Evolutionary conservation across 37 sponge, comb jelly and placozoan genomes (phyloP), one percentile per base, ranked within the genome.

Genomic region (Halichondria panicea): DNA sequence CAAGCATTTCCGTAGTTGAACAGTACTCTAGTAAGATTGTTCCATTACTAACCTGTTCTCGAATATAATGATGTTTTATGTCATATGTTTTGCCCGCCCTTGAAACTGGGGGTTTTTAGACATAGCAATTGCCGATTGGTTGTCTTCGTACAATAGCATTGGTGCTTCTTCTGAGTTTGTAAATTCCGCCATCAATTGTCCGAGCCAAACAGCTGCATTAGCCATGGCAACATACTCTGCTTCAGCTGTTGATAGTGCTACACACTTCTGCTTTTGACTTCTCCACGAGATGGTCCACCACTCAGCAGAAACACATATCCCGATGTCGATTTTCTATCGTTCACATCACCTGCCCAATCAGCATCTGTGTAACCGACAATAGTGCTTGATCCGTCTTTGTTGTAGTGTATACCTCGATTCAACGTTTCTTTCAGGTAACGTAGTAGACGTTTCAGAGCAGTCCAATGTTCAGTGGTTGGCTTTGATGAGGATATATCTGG

Each of bases 171-270:
- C 4, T 1, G 13, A 21, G 7, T 57, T 74, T 24, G 37, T 57
- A 11, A 74, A 43, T 15, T 63, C 79, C 31, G 81, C 41, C 22
- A 55, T 43, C 1, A 81, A 56, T 48, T 72, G 81, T 50, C 55
- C 8, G 30, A 81, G 9, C 81, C 81, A 81, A 19, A 71, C 2
- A 37, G 81, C 52, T 52, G 72, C 66, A 63, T 66, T 36, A 4
- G 81, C 53, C 38, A 81, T n/a, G 3, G 81, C 81, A 12, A 81
- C 55, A 63, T 81, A 81, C 42, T 81, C 81, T 3, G 73, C 81
- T 39, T 78, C 79, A 11, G 73, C 73, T 35, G 56, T 72, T 55
- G 73, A 72, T 19, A 72, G 73, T 37, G 73, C 73, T 24, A 72
- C 69, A 55, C 69, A 62, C 9, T 60, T 55, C 44, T 78, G 79